These are phyloP conservation scores for Parazoanthus darwini DNA, from an alignment of 92 coral and sea anemone species.

Conservation along the genomic window DNA sequence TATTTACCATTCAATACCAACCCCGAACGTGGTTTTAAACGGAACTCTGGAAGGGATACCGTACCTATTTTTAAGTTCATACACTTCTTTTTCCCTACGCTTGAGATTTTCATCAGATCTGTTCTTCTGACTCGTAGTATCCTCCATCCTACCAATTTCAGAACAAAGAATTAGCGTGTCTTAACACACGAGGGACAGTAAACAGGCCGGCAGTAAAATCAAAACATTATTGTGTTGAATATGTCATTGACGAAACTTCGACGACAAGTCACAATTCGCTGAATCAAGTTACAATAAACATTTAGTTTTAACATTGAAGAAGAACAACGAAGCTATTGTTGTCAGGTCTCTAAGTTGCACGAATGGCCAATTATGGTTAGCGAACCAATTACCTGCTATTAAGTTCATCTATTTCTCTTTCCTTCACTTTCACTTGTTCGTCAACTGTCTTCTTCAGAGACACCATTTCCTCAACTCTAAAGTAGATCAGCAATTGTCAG, in stretches of 20 bases:
- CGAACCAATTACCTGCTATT: conserved; percentile 46
- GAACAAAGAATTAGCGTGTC: neutral
- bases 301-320: neutral
- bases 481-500: neutral
- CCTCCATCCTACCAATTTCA: conserved; percentile 64
- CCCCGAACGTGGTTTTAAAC: neutral
- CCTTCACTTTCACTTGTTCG: conserved; percentile 43
- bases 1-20: neutral
- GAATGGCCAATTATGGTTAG: neutral
- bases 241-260: no score
- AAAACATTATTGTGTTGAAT: no score
- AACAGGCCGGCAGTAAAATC: no score
- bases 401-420: conserved; percentile 53
- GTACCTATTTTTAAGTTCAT: conserved; percentile 88
- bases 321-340: neutral
- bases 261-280: no score
- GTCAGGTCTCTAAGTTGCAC: no score
- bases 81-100: conserved; percentile 76
- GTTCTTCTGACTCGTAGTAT: conserved; percentile 59
- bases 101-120: conserved; percentile 74
- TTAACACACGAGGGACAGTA: neutral
- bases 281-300: neutral
- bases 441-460: conserved; percentile 37
- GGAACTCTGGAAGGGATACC: neutral
- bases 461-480: conserved; percentile 51